These are phyloP conservation scores for Molossus molossus DNA, from an alignment of 2,797 vertebrate species.

Conservation along the genomic window DNA sequence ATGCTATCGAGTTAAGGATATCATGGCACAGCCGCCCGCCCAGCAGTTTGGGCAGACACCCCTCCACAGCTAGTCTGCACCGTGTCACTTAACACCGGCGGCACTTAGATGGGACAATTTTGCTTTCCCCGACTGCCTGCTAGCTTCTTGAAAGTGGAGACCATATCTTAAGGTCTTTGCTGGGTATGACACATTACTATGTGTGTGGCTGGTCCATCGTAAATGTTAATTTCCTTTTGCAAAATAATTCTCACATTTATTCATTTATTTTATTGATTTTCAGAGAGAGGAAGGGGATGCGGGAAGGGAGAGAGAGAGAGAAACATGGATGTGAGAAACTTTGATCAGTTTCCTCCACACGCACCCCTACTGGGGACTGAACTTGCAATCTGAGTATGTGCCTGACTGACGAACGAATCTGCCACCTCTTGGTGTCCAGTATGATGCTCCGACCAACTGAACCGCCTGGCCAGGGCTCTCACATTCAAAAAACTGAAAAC, in stretches of 20 bases:
- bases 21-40: not conserved
- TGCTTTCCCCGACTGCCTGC: not conserved
- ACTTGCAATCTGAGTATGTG: not conserved
- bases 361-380: not conserved
- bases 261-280: not conserved
- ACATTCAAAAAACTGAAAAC: constrained; percentile 41
- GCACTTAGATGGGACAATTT: not conserved
- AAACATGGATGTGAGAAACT: not conserved
- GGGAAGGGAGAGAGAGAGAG: not conserved
- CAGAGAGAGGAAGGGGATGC: not conserved
- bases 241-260: constrained; percentile 22
- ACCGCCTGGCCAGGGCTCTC: not conserved
- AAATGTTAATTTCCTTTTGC: not conserved
- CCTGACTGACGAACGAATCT: not conserved
- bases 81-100: not conserved
- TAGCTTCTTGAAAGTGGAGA: not conserved
- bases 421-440: not conserved
- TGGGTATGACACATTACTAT: not conserved
- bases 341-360: not conserved
- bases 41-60: not conserved
- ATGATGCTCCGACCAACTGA: not conserved
- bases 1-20: not conserved
- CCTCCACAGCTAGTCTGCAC: not conserved
- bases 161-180: not conserved
- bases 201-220: no score